Percentiles rank a stretch among this genome's conserved stretches.
phyloP scores from a whole-genome alignment of 2,797 vertebrate genomes.

The Pagetopsis macropterus region DNA sequence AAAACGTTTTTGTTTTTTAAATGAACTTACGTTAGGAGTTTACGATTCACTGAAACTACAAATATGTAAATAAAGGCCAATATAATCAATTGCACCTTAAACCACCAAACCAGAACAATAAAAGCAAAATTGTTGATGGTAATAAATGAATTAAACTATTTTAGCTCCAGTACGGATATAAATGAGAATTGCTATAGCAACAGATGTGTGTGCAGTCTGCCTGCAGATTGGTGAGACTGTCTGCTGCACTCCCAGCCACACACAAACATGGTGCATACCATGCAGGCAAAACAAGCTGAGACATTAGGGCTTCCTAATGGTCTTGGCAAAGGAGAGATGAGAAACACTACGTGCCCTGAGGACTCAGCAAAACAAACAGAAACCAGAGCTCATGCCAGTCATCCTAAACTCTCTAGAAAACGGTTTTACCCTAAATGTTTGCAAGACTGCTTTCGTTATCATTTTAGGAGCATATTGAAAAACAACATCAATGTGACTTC shows the following conservation, averaged over 20 bases:
- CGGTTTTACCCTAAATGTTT: neutral
- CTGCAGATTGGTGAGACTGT: conserved; percentile 57
- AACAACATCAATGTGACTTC: neutral
- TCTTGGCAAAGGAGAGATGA: conserved; percentile 53
- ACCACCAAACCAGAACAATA: conserved; percentile 13
- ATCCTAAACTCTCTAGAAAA: conserved; percentile 17
- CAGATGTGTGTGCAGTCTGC: conserved; percentile 46
- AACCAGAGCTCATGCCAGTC: conserved; percentile 40
- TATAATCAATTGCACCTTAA: neutral
- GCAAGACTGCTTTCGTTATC: neutral
- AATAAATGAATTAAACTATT: conserved; percentile 1
- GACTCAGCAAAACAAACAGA: conserved; percentile 64
- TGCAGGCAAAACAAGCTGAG: conserved; percentile 78
- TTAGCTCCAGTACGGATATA: conserved; percentile 16
- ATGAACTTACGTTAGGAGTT: neutral
- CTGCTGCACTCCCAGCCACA: conserved; percentile 60
- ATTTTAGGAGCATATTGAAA: neutral
- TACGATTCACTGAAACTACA: neutral
- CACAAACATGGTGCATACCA: conserved; percentile 66
- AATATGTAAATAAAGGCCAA: neutral
- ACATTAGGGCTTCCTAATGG: conserved; percentile 69
- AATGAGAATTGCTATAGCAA: conserved; percentile 60
- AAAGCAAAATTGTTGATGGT: conserved; percentile 13
- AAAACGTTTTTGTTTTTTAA: neutral
- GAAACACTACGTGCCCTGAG: conserved; percentile 44